These are phyloP conservation scores for Xylophagus ater DNA, from an alignment of 2,888 invertebrate genomes.

Conservation along the genomic window DNA sequence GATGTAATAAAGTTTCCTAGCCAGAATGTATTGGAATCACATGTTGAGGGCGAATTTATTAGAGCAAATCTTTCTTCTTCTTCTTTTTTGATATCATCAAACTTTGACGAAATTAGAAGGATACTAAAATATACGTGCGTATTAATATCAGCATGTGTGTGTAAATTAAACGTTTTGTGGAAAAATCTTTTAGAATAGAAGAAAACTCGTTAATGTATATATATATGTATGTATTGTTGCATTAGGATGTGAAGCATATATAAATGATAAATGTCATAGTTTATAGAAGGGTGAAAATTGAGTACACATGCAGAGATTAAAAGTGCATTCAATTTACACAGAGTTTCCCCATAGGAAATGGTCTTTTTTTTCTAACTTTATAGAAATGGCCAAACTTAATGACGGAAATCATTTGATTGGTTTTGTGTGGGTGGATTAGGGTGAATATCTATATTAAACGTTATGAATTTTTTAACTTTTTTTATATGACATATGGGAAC, in stretches of 20 bases:
- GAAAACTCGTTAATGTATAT: no score
- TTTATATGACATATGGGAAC: no score
- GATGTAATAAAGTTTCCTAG: conserved; percentile 9
- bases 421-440: no score
- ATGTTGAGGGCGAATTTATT: conserved; percentile 29
- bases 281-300: conserved; percentile 32
- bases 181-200: background rate
- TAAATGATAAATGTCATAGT: background rate
- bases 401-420: no score
- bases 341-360: no score
- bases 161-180: background rate
- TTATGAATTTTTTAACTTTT: no score
- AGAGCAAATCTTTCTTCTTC: conserved; percentile 27
- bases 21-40: conserved; percentile 3
- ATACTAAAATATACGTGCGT: background rate
- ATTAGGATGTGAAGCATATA: background rate
- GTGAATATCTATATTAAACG: no score
- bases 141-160: background rate
- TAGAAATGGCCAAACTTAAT: no score
- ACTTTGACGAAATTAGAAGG: no score
- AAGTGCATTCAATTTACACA: no score
- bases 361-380: no score
- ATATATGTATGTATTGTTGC: background rate
- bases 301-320: conserved; percentile 29
- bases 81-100: background rate